Evolutionary conservation across 2,888 invertebrate species (phyloP).

Genomic region (Platerodrilus igneus): DNA sequence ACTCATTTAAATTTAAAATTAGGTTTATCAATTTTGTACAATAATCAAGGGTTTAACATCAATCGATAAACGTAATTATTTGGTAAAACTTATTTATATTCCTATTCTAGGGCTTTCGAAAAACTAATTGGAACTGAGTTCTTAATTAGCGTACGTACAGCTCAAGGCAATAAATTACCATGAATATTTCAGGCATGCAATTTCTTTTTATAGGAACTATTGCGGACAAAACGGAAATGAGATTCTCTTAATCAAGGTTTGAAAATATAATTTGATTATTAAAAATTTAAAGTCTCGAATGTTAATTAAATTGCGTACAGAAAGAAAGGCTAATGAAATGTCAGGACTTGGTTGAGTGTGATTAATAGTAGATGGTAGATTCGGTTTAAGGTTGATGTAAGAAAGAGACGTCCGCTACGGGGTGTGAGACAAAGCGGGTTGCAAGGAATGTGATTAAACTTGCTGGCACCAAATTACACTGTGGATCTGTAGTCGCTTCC

Average conservation of each 20-base stretch:
- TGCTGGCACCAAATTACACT: constrained; percentile 26
- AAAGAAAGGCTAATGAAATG: constrained; percentile 49
- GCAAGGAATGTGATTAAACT: constrained; percentile 26
- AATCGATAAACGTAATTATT: no score
- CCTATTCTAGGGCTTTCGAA: constrained; percentile 5
- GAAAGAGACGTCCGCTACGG: constrained; percentile 19
- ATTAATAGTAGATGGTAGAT: constrained; percentile 49
- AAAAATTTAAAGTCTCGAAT: constrained; percentile 49
- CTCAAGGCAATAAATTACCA: constrained; percentile 15
- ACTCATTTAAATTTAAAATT: no score
- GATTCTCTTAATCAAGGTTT: constrained; percentile 22
- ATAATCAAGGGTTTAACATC: no score
- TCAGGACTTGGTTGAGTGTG: constrained; percentile 47
- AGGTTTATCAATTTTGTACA: no score
- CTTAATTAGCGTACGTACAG: constrained; percentile 15
- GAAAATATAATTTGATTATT: constrained; percentile 45
- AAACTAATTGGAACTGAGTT: constrained; percentile 10
- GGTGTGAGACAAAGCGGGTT: constrained; percentile 17
- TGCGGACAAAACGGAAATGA: constrained; percentile 20
- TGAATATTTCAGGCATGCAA: constrained; percentile 17
- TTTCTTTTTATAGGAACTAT: constrained; percentile 19
- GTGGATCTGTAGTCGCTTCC: constrained; percentile 17
- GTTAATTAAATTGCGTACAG: constrained; percentile 50
- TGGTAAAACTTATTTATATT: constrained; percentile 3
- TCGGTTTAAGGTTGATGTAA: constrained; percentile 26